phyloP scores from a whole-genome alignment of 2,888 invertebrate genomes.

The Drosophila emarginata region DNA sequence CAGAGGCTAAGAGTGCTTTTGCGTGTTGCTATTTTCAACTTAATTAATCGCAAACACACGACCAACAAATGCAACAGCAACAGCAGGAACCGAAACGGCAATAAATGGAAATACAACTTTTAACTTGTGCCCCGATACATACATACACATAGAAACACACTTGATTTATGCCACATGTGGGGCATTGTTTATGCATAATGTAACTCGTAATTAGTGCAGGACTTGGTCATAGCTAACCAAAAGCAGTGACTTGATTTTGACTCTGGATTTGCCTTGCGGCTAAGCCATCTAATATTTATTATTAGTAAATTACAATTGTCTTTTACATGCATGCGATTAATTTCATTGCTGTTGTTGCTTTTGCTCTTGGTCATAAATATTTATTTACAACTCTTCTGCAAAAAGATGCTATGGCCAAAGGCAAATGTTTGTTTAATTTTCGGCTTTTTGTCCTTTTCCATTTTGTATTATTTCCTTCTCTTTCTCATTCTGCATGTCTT shows the following conservation, averaged over 20 bases:
- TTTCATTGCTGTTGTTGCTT: slow-evolving; percentile 47
- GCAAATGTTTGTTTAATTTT: slow-evolving; percentile 57
- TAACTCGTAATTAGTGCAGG: slow-evolving; percentile 64
- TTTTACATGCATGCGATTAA: slow-evolving; percentile 61
- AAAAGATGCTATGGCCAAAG: slow-evolving; percentile 69
- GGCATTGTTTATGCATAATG: slow-evolving; percentile 74
- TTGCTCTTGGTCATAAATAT: slow-evolving; percentile 66
- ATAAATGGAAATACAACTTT: slow-evolving; percentile 29
- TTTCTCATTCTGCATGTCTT: slow-evolving; percentile 1
- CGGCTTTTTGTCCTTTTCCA: slow-evolving; percentile 42
- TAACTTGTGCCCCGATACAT: slow-evolving; percentile 35
- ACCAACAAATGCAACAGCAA: slow-evolving; percentile 31
- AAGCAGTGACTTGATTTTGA: slow-evolving; percentile 20
- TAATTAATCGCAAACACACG: slow-evolving; percentile 74
- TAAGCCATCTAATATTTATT: slow-evolving; percentile 68
- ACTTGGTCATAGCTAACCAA: slow-evolving; percentile 16
- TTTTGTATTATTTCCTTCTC: not conserved
- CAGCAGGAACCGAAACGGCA: slow-evolving; percentile 25
- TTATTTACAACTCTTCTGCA: slow-evolving; percentile 67
- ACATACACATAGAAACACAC: slow-evolving; percentile 25
- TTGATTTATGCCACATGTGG: slow-evolving; percentile 61
- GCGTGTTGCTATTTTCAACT: slow-evolving; percentile 76
- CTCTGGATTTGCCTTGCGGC: slow-evolving; percentile 33
- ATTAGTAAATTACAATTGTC: slow-evolving; percentile 78
- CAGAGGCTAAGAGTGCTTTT: slow-evolving; percentile 66